Conservation (phyloP, 2,888 invertebrate genomes). For the Yponomeuta malinellus region DNA sequence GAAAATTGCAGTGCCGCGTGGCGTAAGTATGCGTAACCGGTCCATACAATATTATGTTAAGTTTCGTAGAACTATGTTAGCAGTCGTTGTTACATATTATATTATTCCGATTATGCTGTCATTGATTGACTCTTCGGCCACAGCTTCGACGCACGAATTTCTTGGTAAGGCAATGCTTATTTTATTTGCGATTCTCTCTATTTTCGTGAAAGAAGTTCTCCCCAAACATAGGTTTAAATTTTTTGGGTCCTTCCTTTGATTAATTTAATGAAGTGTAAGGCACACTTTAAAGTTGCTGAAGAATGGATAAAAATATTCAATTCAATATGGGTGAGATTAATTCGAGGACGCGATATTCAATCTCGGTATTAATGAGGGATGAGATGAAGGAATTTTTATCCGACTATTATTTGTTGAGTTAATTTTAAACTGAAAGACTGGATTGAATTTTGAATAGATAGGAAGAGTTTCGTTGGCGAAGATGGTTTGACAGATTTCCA, state of each 20-base stretch:
- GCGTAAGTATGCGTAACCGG: too few species aligned
- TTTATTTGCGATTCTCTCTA: too few species aligned
- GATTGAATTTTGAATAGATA: background rate
- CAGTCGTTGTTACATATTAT: background rate
- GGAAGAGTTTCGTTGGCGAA: background rate
- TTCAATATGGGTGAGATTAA: background rate
- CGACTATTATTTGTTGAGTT: background rate
- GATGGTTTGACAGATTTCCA: conserved; percentile 48
- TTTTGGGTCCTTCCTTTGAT: too few species aligned
- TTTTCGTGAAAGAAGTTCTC: too few species aligned
- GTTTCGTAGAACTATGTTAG: background rate
- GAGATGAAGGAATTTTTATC: background rate
- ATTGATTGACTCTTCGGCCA: background rate
- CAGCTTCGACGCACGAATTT: background rate
- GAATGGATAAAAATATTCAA: background rate
- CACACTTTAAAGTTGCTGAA: background rate
- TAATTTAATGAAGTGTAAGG: background rate
- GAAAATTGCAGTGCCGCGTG: too few species aligned
- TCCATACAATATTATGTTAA: too few species aligned
- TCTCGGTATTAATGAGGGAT: background rate
- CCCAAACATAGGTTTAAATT: too few species aligned
- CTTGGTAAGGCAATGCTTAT: background rate
- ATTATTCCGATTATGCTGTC: background rate
- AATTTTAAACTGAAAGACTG: background rate
- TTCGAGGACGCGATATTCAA: background rate